These are phyloP conservation scores for Colostygia pectinataria DNA, from an alignment of 2,888 invertebrate genomes.

Conservation along the genomic window DNA sequence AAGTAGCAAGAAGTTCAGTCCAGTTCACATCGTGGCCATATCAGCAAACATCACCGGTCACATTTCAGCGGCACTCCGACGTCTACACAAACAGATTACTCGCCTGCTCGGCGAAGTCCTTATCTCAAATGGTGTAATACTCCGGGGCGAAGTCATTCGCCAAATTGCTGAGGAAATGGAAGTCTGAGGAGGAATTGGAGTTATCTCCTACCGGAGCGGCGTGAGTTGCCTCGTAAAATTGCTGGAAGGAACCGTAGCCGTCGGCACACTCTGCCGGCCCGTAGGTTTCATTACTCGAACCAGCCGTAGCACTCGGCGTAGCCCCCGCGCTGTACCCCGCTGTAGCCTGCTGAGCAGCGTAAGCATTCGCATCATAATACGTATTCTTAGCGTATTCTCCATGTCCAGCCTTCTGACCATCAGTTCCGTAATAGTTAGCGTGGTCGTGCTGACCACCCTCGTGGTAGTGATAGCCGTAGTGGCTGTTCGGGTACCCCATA, in stretches of 20 bases:
- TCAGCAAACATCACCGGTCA: conserved; percentile 18
- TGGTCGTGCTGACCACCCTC: conserved; percentile 71
- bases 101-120: conserved; percentile 81
- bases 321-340: conserved; percentile 46
- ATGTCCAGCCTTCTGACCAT: conserved; percentile 78
- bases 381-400: conserved; percentile 80
- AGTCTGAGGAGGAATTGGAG: conserved; percentile 96
- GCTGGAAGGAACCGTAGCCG: conserved; percentile 87
- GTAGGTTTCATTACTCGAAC: conserved; percentile 69
- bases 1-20: conserved; percentile 57
- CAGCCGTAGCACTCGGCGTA: conserved; percentile 45
- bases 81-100: conserved; percentile 78
- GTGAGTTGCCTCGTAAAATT: conserved; percentile 85
- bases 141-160: conserved; percentile 97
- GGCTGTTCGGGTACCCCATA: conserved; percentile 72
- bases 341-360: conserved; percentile 62
- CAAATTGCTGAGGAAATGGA: conserved; percentile 95
- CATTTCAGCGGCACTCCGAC: conserved; percentile 22
- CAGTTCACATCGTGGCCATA: conserved; percentile 48
- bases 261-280: conserved; percentile 82
- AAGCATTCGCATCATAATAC: conserved; percentile 71
- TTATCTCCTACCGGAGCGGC: conserved; percentile 86
- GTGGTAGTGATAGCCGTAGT: conserved; percentile 79
- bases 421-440: conserved; percentile 69
- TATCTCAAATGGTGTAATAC: conserved; percentile 88